Base-by-base conservation (phyloP, 2,888 invertebrate species). In the Lasioglossum calceatum region DNA sequence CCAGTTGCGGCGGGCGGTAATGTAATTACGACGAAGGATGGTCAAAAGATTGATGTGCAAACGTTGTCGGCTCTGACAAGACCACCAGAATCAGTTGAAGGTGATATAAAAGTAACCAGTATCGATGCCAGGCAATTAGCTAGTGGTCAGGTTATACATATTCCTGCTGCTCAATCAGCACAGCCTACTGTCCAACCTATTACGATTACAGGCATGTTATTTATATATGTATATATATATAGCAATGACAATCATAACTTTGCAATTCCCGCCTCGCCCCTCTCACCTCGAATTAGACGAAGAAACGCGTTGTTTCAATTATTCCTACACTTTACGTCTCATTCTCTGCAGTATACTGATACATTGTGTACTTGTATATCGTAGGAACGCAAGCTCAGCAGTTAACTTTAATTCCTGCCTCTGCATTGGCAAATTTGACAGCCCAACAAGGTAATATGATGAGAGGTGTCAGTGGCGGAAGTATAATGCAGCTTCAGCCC, bases 391-490 rank as follows among this genome's bases (percentile, higher is more conserved):
- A 97, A 92, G 98, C 97, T 0, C 98, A 98, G 93, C 98, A 98
- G 93, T 96, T 98, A 90, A 98, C 98, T 8, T 97, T 98, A 79
- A 98, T 98, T 93, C 98, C 98, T 16, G 97, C 97, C 1, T 96
- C 97, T 27, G 96, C 96, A 79, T 94, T 97, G 90, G 95, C 96
- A 0, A 95, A 95, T 74, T 90, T 96, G 76, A 92, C 95, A 0
- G 90, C 92, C 36, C 95, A 95, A 70, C 93, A 93, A 64, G 93
- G 93, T n/a, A 93, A 92, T 50, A 92, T 95, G 92, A 94, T 95
- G 93, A 90, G 95, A 47, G 92, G 94, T 4, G 93, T 95, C 58
- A 94, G 94, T 58, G 93, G 94, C 80, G 95, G 93, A 23, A 93
- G 93, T 73, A 93, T 94, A 79, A 94, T 95, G 93, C 94, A 95